Percentiles rank a stretch among this genome's conserved stretches.
These are phyloP conservation scores for Caenorhabditis doughertyi DNA, from an alignment of 2,888 invertebrate species.

Conservation along the genomic window DNA sequence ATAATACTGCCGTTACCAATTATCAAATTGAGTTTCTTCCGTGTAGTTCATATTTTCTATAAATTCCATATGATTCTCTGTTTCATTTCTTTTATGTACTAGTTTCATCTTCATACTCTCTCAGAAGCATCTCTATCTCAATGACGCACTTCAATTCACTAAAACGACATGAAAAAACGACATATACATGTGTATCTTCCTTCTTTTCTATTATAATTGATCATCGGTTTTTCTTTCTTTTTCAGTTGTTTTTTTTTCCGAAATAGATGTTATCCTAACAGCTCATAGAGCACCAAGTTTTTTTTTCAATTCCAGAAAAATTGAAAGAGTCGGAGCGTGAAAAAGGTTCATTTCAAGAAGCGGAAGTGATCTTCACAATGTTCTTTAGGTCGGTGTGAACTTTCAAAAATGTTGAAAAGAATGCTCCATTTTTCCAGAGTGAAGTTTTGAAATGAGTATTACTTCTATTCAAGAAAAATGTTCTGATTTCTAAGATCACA, in stretches of 20 bases:
- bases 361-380: slow-evolving; percentile 15
- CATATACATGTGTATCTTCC: slow-evolving; percentile 15
- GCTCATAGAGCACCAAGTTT: slow-evolving; percentile 26
- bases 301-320: not conserved
- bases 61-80: not conserved
- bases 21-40: too few species aligned
- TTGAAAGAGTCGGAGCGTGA: slow-evolving; percentile 15
- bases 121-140: slow-evolving; percentile 6
- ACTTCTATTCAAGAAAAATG: too few species aligned
- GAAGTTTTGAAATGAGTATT: too few species aligned
- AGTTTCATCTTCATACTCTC: slow-evolving; percentile 9
- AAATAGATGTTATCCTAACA: not conserved
- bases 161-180: slow-evolving; percentile 3
- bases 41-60: not conserved
- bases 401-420: too few species aligned
- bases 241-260: not conserved
- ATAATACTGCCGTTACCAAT: too few species aligned
- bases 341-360: slow-evolving; percentile 2
- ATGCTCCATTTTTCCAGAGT: too few species aligned
- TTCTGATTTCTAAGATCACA: too few species aligned
- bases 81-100: not conserved
- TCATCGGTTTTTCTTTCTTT: slow-evolving; percentile 22
- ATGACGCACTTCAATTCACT: slow-evolving; percentile 17
- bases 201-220: slow-evolving; percentile 36
- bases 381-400: not conserved